These are phyloP conservation scores for Tenthredo amoena DNA, from an alignment of 2,888 invertebrate genomes.

Conservation along the genomic window DNA sequence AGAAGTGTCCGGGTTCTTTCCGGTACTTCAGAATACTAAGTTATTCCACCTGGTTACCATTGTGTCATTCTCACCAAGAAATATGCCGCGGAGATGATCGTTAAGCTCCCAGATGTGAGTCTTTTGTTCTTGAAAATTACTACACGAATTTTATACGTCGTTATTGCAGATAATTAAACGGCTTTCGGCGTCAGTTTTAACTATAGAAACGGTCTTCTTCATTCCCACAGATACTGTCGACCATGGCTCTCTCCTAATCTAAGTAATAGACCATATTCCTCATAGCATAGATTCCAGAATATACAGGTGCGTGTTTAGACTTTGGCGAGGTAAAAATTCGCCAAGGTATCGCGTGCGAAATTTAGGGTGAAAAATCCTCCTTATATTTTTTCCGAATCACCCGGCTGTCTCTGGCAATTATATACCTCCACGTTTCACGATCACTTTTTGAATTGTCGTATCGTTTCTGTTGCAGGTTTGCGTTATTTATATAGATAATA, in stretches of 20 bases:
- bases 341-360: neutral
- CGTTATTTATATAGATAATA: no score
- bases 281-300: no score
- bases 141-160: neutral
- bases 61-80: neutral
- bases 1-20: conserved; percentile 35
- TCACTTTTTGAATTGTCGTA: neutral
- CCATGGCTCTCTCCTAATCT: no score
- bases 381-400: no score
- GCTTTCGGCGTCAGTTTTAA: neutral
- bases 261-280: no score
- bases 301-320: neutral
- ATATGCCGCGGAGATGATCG: neutral
- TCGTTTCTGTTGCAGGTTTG: neutral
- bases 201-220: neutral
- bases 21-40: conserved; percentile 11
- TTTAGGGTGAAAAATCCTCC: neutral
- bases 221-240: neutral
- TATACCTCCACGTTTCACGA: neutral
- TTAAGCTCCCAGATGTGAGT: neutral
- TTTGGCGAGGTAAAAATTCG: neutral
- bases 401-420: neutral
- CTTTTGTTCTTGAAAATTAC: neutral
- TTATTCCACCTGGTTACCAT: neutral
- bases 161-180: neutral